Conservation (phyloP, 2,888 invertebrate genomes). For the Ptycholaimellus sp. region DNA sequence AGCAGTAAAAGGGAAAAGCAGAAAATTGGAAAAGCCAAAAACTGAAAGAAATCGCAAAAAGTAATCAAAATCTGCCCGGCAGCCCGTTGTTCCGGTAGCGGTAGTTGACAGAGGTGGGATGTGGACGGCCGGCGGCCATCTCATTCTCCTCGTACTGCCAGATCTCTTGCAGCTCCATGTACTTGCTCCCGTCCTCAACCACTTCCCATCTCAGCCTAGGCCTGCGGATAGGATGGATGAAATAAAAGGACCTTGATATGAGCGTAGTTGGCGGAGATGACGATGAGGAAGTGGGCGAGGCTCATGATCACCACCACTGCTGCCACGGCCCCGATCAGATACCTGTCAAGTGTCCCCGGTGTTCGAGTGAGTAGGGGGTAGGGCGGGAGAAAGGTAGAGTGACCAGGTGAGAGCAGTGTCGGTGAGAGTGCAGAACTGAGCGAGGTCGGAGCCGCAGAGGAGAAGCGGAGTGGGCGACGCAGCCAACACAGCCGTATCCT, state of each 20-base stretch:
- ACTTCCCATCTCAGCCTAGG: no score
- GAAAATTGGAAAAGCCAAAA: no score
- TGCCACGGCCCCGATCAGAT: conserved; percentile 1
- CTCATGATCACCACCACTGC: conserved; percentile 4
- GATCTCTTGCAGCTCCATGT: conserved; percentile 3
- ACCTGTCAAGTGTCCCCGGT: no score
- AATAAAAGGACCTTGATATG: no score
- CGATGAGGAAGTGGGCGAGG: conserved; percentile 63
- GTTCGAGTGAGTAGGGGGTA: no score
- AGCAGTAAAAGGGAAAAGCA: no score
- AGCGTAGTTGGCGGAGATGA: conserved; percentile 71
- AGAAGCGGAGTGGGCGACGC: no score
- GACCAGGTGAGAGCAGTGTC: conserved; percentile 4
- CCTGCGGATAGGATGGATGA: no score
- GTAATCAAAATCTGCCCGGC: not conserved
- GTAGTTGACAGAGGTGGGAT: no score
- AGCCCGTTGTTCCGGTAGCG: not conserved
- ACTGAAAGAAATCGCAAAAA: no score
- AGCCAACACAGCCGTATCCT: no score
- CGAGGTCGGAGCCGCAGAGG: conserved; percentile 4
- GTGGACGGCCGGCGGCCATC: not conserved
- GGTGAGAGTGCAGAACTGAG: conserved; percentile 6
- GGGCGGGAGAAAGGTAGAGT: no score
- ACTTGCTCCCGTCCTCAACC: conserved; percentile 70
- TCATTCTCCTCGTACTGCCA: conserved; percentile 3